Evolutionary conservation across 2,797 vertebrate genomes (phyloP), one percentile per base, ranked within the genome.

Genomic region (Takifugu ocellatus): DNA sequence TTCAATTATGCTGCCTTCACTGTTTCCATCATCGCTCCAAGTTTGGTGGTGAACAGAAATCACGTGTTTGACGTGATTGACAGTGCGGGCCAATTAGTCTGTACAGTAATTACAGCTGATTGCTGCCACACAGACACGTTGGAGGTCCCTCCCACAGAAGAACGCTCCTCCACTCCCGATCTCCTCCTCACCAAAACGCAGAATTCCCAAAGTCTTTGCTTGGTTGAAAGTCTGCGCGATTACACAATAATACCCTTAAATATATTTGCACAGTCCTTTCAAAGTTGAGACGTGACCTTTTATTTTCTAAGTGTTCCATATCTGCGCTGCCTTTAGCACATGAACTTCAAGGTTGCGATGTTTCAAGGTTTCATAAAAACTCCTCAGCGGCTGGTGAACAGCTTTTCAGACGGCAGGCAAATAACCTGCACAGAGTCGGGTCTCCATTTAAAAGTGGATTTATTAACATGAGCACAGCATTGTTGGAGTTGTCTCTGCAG

Each of bases 1-100:
- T 91, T 90, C 90, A 90, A 92, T 92, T 90, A 92, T 84, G 77
- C 82, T 74, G 54, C 85, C 84, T 88, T 86, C 75, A 74, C 81
- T 61, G 79, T 80, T 74, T 78, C 84, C 83, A 84, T 87, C 84
- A 74, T 81, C 87, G 82, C 84, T 82, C 63, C 83, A 75, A 80
- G 88, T 87, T 90, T 81, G 87, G 87, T 85, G 83, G 81, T 79
- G 82, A 90, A 72, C 84, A 82, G 70, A 87, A 90, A 89, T 85
- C 86, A 90, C 89, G 86, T 89, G 89, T 87, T 21, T 21, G 17
- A 21, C 17, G 17, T 91, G 91, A 92, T 89, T 91, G 90, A 90
- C 91, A 88, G 90, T 78, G 78, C 84, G 85, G 85, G 82, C 86
- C 86, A 88, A 90, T 86, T 87, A 88, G 84, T 72, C 86, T 72